These are phyloP conservation scores for Pyxicephalus adspersus DNA, from an alignment of 2,113 vertebrate species.

Conservation along the genomic window DNA sequence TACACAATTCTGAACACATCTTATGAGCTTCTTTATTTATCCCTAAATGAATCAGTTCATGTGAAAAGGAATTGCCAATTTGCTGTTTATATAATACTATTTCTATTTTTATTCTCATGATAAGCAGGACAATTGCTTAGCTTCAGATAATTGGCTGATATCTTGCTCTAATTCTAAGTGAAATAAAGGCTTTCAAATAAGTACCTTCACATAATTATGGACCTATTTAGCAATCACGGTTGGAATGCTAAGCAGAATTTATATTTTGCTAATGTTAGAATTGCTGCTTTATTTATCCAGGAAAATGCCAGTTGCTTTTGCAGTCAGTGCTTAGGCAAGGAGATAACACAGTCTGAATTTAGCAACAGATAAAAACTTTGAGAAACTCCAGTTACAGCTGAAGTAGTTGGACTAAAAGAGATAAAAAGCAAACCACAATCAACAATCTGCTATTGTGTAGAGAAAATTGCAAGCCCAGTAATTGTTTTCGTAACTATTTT, in stretches of 20 bases:
- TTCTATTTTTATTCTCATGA: conserved; percentile 52
- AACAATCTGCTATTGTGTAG: not conserved
- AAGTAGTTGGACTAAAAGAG: conserved; percentile 1
- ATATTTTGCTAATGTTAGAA: conserved; percentile 42
- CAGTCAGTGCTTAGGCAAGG: not conserved
- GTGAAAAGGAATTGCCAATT: conserved; percentile 53
- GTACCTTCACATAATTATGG: conserved; percentile 54
- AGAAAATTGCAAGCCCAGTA: not conserved
- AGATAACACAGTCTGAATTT: conserved; percentile 9
- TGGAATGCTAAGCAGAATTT: conserved; percentile 54
- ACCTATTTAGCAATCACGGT: conserved; percentile 55
- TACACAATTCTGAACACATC: not conserved
- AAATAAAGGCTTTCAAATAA: conserved; percentile 58
- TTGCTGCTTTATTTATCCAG: conserved; percentile 30
- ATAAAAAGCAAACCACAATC: not conserved
- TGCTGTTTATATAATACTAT: conserved; percentile 36
- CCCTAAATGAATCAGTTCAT: conserved; percentile 13
- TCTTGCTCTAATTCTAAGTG: conserved; percentile 57
- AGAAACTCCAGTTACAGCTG: not conserved
- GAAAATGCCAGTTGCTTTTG: conserved; percentile 19
- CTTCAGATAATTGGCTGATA: conserved; percentile 59
- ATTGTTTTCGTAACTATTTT: not conserved
- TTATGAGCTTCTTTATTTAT: conserved; percentile 12
- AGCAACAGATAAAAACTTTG: not conserved
- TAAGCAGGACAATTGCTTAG: conserved; percentile 50